These are phyloP conservation scores for Triops cancriformis DNA, from an alignment of 1,140 invertebrate species.

Conservation along the genomic window DNA sequence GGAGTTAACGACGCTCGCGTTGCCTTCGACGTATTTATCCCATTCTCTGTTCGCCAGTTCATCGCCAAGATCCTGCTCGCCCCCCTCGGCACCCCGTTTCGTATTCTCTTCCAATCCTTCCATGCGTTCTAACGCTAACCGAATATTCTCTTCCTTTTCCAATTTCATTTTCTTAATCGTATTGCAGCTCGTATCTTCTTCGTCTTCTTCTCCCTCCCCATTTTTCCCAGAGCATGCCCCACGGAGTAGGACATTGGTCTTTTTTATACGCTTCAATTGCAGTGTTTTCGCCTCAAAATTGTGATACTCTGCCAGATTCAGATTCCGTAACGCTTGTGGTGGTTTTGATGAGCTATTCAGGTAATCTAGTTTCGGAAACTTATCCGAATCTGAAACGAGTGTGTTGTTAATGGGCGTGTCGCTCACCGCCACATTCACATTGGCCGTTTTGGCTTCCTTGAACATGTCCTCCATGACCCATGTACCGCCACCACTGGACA, in stretches of 20 bases:
- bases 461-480: constrained; percentile 48
- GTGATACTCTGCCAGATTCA: constrained; percentile 42
- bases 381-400: constrained; percentile 53
- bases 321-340: constrained; percentile 39
- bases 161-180: constrained; percentile 44
- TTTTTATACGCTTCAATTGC: constrained; percentile 44
- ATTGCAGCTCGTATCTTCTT: constrained; percentile 38
- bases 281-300: constrained; percentile 43
- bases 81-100: not conserved
- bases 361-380: constrained; percentile 47
- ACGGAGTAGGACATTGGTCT: constrained; percentile 39
- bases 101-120: constrained; percentile 8
- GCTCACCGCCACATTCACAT: constrained; percentile 51
- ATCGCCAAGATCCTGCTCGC: constrained; percentile 33
- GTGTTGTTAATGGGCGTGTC: constrained; percentile 45
- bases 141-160: constrained; percentile 40
- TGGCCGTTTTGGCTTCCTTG: constrained; percentile 55
- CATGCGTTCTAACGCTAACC: not conserved
- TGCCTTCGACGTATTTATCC: constrained; percentile 51
- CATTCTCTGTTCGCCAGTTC: constrained; percentile 52
- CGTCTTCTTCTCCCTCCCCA: not conserved
- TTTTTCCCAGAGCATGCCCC: constrained; percentile 31
- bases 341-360: constrained; percentile 34
- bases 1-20: constrained; percentile 57
- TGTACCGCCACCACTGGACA: not conserved